These are phyloP conservation scores for Lochmaea crataegi DNA, from an alignment of 2,888 invertebrate species.

Conservation along the genomic window DNA sequence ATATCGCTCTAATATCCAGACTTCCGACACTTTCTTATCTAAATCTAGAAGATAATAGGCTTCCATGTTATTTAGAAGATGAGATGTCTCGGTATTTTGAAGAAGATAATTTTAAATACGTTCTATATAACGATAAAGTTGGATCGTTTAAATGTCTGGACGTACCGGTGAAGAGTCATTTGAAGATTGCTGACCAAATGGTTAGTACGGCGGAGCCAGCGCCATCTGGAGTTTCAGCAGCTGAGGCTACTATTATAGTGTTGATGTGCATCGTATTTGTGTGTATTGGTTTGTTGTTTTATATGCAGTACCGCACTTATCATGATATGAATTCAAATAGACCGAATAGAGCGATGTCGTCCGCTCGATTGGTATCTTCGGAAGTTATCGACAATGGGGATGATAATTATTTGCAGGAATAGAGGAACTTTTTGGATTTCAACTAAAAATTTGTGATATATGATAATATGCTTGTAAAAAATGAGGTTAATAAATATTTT, in stretches of 20 bases:
- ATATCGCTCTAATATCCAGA: constrained; percentile 55
- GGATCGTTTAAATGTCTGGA: constrained; percentile 51
- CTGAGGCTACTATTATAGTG: constrained; percentile 50
- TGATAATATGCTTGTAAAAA: neutral
- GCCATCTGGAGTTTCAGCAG: constrained; percentile 36
- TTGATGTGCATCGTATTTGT: constrained; percentile 52
- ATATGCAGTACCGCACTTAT: constrained; percentile 54
- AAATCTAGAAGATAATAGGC: constrained; percentile 55
- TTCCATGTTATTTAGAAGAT: constrained; percentile 58
- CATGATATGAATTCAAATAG: constrained; percentile 40
- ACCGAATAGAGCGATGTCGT: constrained; percentile 44
- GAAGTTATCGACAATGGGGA: constrained; percentile 46
- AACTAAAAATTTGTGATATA: neutral
- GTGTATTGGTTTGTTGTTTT: constrained; percentile 55
- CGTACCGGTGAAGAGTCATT: constrained; percentile 35
- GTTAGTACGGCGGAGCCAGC: constrained; percentile 11
- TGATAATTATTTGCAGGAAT: constrained; percentile 42
- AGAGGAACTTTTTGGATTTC: neutral
- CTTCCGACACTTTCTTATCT: constrained; percentile 58
- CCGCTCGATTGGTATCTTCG: constrained; percentile 48
- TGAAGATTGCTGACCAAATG: constrained; percentile 30
- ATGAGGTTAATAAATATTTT: constrained; percentile 3
- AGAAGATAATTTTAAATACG: constrained; percentile 58
- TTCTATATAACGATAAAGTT: constrained; percentile 49
- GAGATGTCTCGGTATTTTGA: constrained; percentile 58